Evolutionary conservation across 2,888 invertebrate species (phyloP), one percentile per base, ranked within the genome.

Genomic region (Pollenia griseotomentosa): DNA sequence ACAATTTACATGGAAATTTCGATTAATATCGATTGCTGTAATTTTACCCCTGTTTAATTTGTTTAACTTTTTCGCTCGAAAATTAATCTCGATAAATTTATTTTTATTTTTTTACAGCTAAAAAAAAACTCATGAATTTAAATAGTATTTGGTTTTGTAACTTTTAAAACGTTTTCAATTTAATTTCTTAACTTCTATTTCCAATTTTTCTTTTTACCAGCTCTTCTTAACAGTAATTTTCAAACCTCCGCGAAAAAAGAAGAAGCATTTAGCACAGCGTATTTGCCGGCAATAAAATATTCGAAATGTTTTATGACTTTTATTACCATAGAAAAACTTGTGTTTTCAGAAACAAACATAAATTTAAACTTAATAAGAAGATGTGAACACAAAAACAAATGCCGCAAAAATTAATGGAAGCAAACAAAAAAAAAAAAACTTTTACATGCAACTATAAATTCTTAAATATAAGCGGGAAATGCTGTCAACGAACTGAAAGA

Each of bases 261-360:
- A 73, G 2, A 46, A 23, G 33, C 65, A 51, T 57, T 48, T 68
- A 48, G 11, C 14, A 51, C 66, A 66, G 40, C 23, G 68, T 44
- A 82, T 73, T 85, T 82, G 40, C 61, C 63, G 23, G 85, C 73
- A 73, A 82, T 86, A 78, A 82, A 86, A 74, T 80, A 71, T 51
- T 63, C 46, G 46, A 66, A 82, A 73, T 82, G 68, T 86, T 86
- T 86, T 74, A 82, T 78, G 73, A 78, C 82, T 73, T 86, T 82
- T 78, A 82, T 78, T 68, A 48, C 53, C 68, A 42, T 14, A 40
- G 78, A 73, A 68, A 78, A 82, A 82, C 77, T 77, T 77, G 81
- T 77, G 75, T 81, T 85, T 68, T 46, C 57, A 7, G 12, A 59
- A 78, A 78, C 78, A 73, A 68, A 63, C 75, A 86, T 86, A 86